Evolutionary conservation across 2,888 invertebrate genomes (phyloP), one percentile per base, ranked within the genome.

Genomic region (Laothoe populi): DNA sequence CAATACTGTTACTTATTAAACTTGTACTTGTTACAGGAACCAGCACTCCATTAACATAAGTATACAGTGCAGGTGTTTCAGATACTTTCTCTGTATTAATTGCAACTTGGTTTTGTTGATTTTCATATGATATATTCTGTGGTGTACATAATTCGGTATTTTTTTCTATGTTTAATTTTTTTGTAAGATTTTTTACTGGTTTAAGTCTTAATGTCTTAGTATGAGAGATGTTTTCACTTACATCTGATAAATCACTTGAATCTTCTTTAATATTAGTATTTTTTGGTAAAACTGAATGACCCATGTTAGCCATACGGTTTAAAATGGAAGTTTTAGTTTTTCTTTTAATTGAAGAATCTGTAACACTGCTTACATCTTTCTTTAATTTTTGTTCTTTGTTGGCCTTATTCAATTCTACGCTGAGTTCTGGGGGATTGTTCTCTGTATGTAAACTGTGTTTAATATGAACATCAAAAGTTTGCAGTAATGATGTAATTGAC

Each of bases 221-320:
- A 62, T 77, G 73, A 44, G 73, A 67, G 64, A 73, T 72, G 63
- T 64, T 71, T 48, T 85, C 82, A 77, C 78, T 82, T 57, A 82
- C 81, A 64, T 89, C 90, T 62, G 90, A 86, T 8, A 90, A 90
- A 68, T 88, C 87, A 80, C 86, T 88, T 62, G 84, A 81, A 69
- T 73, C 80, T 53, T 78, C 74, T 63, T 64, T 61, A 57, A 71
- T 57, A 44, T 71, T 44, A 42, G 71, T 64, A 69, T 74, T 72
- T 57, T 78, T 65, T 45, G 91, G 92, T 61, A 92, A 74, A 35
- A 92, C 87, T 64, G 92, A 88, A 38, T 90, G 90, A 4, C 92
- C 91, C 86, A 92, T 86, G 64, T 69, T 85, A 49, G 92, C 89
- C 88, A 92, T 92, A 74, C 92, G 80, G 70, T 81, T 87, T 57